Evolutionary conservation across 2,797 vertebrate genomes (phyloP), one percentile per base, ranked within the genome.

Genomic region (Coregonus ussuriensis): DNA sequence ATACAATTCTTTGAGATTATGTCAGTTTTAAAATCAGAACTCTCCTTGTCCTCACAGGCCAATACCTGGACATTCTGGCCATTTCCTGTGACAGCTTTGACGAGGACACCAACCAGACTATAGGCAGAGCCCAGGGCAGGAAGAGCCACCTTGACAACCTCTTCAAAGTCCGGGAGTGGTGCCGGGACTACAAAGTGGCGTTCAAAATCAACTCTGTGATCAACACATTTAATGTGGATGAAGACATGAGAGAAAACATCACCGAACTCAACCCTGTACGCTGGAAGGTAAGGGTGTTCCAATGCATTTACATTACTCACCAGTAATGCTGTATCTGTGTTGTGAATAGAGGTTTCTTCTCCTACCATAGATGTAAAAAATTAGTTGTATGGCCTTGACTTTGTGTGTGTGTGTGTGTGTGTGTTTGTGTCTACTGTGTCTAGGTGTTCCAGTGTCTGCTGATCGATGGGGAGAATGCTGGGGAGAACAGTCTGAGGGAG

Each of bases 201-300:
- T 98, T 99, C 91, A 99, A 99, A 88, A 95, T 99, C 87, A 99
- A 99, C 82, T 98, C 98, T 0, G 98, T 99, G 74, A 96, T 99
- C 84, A 99, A 97, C 83, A 95, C 92, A 21, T 98, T 95, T 88
- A 99, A 99, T 2, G 68, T 95, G 52, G 93, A 96, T 0, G 97
- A 98, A 84, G 96, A 98, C 79, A 97, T 99, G 97, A 87, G 82
- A 0, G 92, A 96, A 0, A 82, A 94, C 65, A 97, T 99, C 77
- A 68, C 51, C 7, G 82, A 84, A 9, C 93, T 99, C 14, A 95
- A 88, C 80, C 98, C 97, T 0, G 94, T 98, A 71, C 96, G 97
- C 85, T 99, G 97, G 97, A 99, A 99, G 94, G 97, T 98, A 87
- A 77, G 87, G 67, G 6, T 62, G 59, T 25, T 11, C 16, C 7